Evolutionary conservation across 2,888 invertebrate genomes (phyloP), one percentile per base, ranked within the genome.

Genomic region (Pristionchus maxplancki): DNA sequence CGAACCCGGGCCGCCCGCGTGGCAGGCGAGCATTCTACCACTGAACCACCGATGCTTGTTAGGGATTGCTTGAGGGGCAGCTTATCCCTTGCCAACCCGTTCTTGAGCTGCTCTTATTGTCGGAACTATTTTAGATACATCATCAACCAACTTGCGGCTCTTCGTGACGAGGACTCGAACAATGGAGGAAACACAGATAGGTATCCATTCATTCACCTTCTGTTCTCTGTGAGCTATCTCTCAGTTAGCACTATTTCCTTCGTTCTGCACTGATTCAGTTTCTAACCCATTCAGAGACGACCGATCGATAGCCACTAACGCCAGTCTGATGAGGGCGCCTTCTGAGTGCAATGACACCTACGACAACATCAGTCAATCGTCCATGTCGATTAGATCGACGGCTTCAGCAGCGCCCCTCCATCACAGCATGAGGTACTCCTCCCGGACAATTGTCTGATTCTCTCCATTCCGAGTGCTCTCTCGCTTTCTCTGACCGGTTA

Each of bases 1-100:
- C 93, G 93, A 93, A 93, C 93, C 92, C 93, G 92, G 93, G 92
- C 90, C 93, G 93, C 92, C 92, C 93, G 93, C 93, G 93, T 93
- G 93, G 93, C 93, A 93, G 93, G 93, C 93, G 93, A 93, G 92
- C 93, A 93, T 93, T 92, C 93, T 94, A 92, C 93, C 93, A 91
- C 92, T 93, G 92, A 93, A 94, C 92, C 93, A 93, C 92, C 90
- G 90, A 91, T 89, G 91, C 91, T 86, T 71, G 86, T n/a, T 13
- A 40, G 24, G 24, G 0, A 1, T 20, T n/a, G 28, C 6, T 24
- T 20, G 20, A 50, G 50, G 50, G 20, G 50, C 11, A 50, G 8
- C 50, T 50, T 15, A 50, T 50, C 50, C 50, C 50, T 50, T 50
- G 15, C 17, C 50, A 15, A 50, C 15, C 44, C 50, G 50, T n/a